A percentile compares a stretch with the other conserved stretches of the same genome.
Evolutionary conservation across 2,113 vertebrate species (phyloP).

Genomic region (Vimba vimba): DNA sequence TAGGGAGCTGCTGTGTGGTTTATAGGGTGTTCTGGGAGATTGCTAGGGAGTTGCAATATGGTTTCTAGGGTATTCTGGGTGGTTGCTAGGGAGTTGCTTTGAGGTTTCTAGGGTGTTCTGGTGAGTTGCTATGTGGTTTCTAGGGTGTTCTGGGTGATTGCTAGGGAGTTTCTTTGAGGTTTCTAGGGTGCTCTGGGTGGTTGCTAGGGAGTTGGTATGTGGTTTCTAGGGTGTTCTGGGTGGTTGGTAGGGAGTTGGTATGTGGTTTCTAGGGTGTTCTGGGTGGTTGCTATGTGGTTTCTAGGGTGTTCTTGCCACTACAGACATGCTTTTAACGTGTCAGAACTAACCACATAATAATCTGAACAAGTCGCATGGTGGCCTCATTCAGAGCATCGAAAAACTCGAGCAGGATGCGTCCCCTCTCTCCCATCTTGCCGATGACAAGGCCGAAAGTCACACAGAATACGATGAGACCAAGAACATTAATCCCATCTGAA

Average conservation of each 20-base stretch:
- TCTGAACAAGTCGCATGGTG: conserved; percentile 95
- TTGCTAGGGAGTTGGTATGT: neutral
- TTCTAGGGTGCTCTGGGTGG: neutral
- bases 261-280: neutral
- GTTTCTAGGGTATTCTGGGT: too few relatives aligned
- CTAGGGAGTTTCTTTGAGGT: neutral
- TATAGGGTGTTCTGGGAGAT: neutral
- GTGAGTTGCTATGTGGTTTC: neutral
- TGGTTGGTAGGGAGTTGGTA: neutral
- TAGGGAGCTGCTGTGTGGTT: neutral
- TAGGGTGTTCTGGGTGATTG: neutral
- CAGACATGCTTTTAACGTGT: neutral
- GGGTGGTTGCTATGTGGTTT: neutral
- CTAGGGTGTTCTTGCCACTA: neutral
- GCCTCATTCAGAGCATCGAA: conserved; percentile 96
- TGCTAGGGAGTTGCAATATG: neutral
- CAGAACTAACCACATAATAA: conserved; percentile 94
- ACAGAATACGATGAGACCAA: conserved; percentile 95
- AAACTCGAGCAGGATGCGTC: conserved; percentile 92
- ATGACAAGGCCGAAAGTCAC: conserved; percentile 94
- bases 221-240: neutral
- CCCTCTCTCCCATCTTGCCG: conserved; percentile 95
- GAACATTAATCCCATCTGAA: conserved; percentile 89
- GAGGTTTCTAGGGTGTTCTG: neutral
- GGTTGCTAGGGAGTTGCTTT: neutral